phyloP scores from a whole-genome alignment of 2,888 invertebrate genomes.

The Volucella bombylans region DNA sequence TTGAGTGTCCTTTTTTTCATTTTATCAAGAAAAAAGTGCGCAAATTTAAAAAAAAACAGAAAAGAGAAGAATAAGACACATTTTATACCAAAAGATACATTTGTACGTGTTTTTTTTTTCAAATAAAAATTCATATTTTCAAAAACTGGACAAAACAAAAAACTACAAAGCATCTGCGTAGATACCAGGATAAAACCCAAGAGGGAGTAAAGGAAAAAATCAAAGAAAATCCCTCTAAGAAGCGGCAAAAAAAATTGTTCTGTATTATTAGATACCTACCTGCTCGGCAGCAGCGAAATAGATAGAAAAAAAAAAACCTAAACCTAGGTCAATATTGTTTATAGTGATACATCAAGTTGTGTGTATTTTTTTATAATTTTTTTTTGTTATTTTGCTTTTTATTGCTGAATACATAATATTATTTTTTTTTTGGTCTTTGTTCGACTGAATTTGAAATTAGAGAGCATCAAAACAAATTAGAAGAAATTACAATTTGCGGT shows the following conservation, averaged over 20 bases:
- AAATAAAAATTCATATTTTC: not conserved
- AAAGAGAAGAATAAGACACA: no score
- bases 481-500: slow-evolving; percentile 3
- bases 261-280: slow-evolving; percentile 65
- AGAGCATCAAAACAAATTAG: slow-evolving; percentile 38
- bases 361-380: slow-evolving; percentile 37
- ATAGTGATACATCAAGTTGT: slow-evolving; percentile 71
- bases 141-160: no score
- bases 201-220: slow-evolving; percentile 16
- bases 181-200: slow-evolving; percentile 3
- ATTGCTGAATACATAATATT: slow-evolving; percentile 30
- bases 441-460: slow-evolving; percentile 27
- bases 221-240: slow-evolving; percentile 14
- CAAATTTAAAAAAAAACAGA: no score
- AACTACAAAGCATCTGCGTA: slow-evolving; percentile 15
- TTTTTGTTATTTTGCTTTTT: slow-evolving; percentile 17
- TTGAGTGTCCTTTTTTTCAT: not conserved
- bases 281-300: slow-evolving; percentile 38
- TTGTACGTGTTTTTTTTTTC: not conserved
- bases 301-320: slow-evolving; percentile 69
- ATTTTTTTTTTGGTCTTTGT: not conserved
- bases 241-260: slow-evolving; percentile 40
- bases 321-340: slow-evolving; percentile 74
- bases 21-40: no score
- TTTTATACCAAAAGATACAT: not conserved